Percentiles rank a stretch among this genome's conserved stretches.
Evolutionary conservation across 2,113 vertebrate genomes (phyloP).

Genomic region (Tupaia chinensis): DNA sequence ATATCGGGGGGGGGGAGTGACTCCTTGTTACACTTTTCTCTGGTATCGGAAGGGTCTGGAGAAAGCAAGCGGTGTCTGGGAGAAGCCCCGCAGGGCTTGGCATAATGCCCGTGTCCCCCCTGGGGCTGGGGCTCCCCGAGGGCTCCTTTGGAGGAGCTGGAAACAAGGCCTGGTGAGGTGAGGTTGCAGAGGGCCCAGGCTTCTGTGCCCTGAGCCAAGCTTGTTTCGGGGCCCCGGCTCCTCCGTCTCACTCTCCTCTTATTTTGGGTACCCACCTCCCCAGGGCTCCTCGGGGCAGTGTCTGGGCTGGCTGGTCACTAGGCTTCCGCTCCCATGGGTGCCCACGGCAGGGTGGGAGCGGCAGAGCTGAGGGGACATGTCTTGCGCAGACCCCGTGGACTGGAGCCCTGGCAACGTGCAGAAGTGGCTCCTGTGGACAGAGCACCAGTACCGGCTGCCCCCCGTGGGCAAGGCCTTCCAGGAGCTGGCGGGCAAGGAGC

Average conservation of each 20-base stretch:
- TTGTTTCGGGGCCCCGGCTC: background rate
- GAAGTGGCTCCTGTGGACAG: constrained; percentile 99
- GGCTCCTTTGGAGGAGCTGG: background rate
- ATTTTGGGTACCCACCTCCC: background rate
- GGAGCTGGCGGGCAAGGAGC: constrained; percentile 94
- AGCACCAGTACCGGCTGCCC: constrained; percentile 96
- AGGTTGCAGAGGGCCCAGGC: background rate
- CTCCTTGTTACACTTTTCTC: background rate
- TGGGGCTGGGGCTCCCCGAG: background rate
- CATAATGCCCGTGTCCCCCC: background rate
- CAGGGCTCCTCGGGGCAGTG: background rate
- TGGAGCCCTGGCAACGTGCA: constrained; percentile 96
- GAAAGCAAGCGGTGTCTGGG: background rate
- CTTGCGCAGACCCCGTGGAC: constrained; percentile 91
- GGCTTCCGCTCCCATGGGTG: rapidly evolving
- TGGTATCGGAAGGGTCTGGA: background rate
- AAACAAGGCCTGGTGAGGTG: background rate
- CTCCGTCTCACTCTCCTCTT: background rate
- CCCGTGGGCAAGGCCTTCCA: constrained; percentile 95
- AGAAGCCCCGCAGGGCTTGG: background rate
- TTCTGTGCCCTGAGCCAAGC: background rate
- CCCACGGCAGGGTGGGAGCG: too few relatives aligned
- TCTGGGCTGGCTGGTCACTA: background rate
- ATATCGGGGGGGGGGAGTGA: rapidly evolving
- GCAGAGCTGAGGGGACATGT: background rate